A percentile compares a stretch with the other conserved stretches of the same genome.
Conservation (phyloP, 2,888 invertebrate genomes). For the Metopia argyrocephala region DNA sequence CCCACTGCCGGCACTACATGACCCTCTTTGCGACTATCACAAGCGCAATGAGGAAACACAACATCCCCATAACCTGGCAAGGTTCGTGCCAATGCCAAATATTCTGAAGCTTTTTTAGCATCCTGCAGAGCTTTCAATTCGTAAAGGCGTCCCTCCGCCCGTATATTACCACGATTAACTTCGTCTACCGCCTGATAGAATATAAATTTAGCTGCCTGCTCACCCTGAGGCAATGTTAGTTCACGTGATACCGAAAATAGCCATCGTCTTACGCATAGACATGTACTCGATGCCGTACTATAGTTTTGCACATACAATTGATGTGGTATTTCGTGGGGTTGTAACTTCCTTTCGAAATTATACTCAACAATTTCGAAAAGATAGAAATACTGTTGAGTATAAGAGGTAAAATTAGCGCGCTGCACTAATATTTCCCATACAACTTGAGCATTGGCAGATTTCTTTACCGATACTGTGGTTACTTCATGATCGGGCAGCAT, state of each 20-base stretch:
- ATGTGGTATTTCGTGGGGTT: constrained; percentile 96
- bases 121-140: constrained; percentile 97
- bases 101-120: constrained; percentile 90
- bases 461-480: constrained; percentile 91
- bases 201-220: constrained; percentile 89
- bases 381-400: constrained; percentile 93
- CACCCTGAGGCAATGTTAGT: constrained; percentile 83
- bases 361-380: constrained; percentile 98
- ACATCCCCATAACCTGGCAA: constrained; percentile 96
- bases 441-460: constrained; percentile 92
- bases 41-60: constrained; percentile 95
- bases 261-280: constrained; percentile 93
- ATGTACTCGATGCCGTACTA: constrained; percentile 97
- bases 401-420: constrained; percentile 89
- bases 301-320: constrained; percentile 99
- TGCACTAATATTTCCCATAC: constrained; percentile 93
- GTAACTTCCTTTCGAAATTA: constrained; percentile 96
- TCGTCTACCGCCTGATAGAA: constrained; percentile 97
- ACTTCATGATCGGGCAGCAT: constrained; percentile 95
- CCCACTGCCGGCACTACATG: constrained; percentile 89
- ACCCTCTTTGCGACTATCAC: constrained; percentile 93
- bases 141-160: constrained; percentile 93
- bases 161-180: constrained; percentile 94
- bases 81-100: constrained; percentile 89
- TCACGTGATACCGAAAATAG: constrained; percentile 87